These are phyloP conservation scores for Tipula vernalis DNA, from an alignment of 2,888 invertebrate species.

Conservation along the genomic window DNA sequence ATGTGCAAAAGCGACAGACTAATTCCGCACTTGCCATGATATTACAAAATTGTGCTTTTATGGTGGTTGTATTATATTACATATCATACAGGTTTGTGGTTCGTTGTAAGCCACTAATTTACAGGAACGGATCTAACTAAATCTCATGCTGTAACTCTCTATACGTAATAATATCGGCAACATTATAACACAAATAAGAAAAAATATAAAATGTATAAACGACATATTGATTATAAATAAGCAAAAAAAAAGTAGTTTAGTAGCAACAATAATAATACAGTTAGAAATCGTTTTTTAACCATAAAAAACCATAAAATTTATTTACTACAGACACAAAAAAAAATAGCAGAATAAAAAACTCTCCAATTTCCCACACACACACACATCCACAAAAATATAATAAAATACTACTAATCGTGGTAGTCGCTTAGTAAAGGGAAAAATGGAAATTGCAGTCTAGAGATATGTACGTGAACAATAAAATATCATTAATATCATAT, in stretches of 20 bases:
- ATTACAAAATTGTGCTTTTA: background rate
- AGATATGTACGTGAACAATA: background rate
- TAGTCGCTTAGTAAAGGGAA: background rate
- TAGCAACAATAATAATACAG: background rate
- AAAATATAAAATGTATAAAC: background rate
- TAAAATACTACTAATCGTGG: background rate
- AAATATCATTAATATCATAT: background rate
- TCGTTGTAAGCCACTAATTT: too few relatives aligned
- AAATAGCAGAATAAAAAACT: background rate
- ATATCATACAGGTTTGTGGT: too few relatives aligned
- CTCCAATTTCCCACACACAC: background rate
- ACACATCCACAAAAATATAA: background rate
- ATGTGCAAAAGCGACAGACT: background rate
- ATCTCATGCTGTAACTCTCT: background rate
- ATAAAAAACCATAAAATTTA: background rate
- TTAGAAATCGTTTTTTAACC: background rate
- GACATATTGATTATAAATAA: background rate
- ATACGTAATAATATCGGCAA: background rate
- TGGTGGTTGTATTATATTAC: too few relatives aligned
- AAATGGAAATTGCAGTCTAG: background rate
- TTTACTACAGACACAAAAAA: background rate
- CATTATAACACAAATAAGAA: too few relatives aligned
- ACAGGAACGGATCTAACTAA: too few relatives aligned
- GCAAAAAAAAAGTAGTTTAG: background rate
- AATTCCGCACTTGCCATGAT: background rate